Base-by-base conservation (phyloP, 2,888 invertebrate genomes). In the Tachina grossa region DNA sequence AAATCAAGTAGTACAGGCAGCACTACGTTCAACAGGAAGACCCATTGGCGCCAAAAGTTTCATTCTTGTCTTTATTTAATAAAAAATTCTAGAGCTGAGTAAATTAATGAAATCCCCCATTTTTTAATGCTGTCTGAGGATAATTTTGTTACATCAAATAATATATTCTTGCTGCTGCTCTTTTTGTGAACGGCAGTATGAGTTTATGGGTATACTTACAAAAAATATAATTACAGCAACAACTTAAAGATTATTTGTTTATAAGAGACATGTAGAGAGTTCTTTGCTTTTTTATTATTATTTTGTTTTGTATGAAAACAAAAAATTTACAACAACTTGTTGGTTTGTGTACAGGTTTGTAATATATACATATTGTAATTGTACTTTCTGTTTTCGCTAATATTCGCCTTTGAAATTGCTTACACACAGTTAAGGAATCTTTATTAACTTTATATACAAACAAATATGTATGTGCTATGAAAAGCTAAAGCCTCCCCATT, bases 271-370 rank as follows among this genome's bases (percentile, higher is more conserved):
- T 51, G 9, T 49, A 55, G 14, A 65, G 53, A 53, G 31, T n/a
- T 9, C 8, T 13, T 77, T 59, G 8, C 2, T 71, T 53, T 31
- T 19, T 66, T 55, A n/a, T n/a, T n/a, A n/a, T 59, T 47, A 19
- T 43, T 72, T 49, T 31, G 5, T 11, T 39, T 59, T 57, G 4
- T 47, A 9, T 69, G 1, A 59, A 66, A 47, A 14, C 10, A 68
- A 68, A 51, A 9, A 55, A 45, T 76, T 80, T 81, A 77, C 61
- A 76, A 76, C 85, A 85, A 85, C 85, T 85, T 85, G 85, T 85
- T 85, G 83, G 85, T 75, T 59, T 68, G 59, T 39, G 39, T 22
- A 41, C 74, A 47, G 13, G 43, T 57, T 45, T 47, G 61, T 51
- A 59, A 39, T 47, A 14, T 6, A 41, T 65, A 14, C 31, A 41